A percentile compares a stretch with the other conserved stretches of the same genome.
Conservation (phyloP, 2,797 vertebrate species). For the Enteromius unitaeniatus region DNA sequence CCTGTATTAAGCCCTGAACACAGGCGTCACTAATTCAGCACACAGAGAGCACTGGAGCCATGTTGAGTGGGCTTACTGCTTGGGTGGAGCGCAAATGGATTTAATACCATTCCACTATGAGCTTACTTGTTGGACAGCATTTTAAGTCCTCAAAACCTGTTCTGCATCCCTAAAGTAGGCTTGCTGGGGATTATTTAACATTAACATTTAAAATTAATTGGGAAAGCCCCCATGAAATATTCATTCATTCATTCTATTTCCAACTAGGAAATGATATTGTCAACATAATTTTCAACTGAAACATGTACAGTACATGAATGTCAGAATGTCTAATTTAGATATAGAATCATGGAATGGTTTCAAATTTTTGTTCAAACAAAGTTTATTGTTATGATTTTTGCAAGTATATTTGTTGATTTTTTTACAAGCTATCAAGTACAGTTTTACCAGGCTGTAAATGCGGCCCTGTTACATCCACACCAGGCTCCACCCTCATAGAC, state of each 20-base stretch:
- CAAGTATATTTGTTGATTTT: no score
- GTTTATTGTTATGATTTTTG: neutral
- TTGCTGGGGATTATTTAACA: neutral
- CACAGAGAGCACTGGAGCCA: constrained; percentile 24
- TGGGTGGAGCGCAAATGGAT: constrained; percentile 14
- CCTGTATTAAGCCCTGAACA: constrained; percentile 39
- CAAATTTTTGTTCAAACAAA: no score
- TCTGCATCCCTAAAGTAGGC: constrained; percentile 18
- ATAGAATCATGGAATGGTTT: neutral
- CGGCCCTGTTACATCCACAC: no score
- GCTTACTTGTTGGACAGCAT: constrained; percentile 30
- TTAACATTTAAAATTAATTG: constrained; percentile 5
- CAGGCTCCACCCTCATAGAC: no score
- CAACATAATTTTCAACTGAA: neutral
- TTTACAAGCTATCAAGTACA: no score
- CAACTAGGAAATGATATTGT: neutral
- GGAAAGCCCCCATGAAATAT: neutral
- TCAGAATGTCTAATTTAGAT: neutral
- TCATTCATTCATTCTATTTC: neutral
- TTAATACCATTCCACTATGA: constrained; percentile 20
- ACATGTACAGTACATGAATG: neutral
- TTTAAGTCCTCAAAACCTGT: constrained; percentile 21
- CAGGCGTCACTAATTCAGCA: constrained; percentile 53
- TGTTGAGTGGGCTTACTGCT: constrained; percentile 26
- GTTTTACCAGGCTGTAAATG: neutral